A percentile compares a stretch with the other conserved stretches of the same genome.
Conservation (phyloP, 2,113 vertebrate genomes). For the Rhadina sibilatrix region DNA sequence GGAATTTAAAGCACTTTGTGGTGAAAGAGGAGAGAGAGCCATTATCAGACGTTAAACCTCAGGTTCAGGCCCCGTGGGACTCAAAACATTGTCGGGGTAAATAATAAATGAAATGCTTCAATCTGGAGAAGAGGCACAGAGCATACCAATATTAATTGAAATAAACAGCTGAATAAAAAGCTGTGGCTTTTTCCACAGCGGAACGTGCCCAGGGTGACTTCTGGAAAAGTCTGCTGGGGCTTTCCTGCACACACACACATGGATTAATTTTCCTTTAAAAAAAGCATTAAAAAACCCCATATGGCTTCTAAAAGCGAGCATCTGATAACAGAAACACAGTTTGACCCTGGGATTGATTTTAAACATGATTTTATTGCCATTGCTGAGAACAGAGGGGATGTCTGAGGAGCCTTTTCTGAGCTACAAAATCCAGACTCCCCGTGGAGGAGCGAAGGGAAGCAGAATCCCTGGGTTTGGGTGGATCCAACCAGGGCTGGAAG, state of each 20-base stretch:
- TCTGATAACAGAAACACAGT: background rate
- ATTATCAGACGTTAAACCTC: background rate
- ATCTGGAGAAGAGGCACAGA: background rate
- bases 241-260: fast-evolving
- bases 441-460: background rate
- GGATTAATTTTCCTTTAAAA: background rate
- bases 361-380: background rate
- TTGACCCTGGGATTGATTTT: background rate
- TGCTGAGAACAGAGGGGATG: background rate
- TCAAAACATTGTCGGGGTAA: background rate
- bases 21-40: background rate
- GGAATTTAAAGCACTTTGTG: background rate
- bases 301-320: background rate
- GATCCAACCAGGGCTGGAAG: background rate
- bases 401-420: background rate
- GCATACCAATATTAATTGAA: background rate
- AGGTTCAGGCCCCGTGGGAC: background rate
- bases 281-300: background rate
- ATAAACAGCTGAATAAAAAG: background rate
- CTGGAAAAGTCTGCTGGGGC: background rate
- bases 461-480: background rate
- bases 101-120: background rate
- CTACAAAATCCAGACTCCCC: too few relatives aligned
- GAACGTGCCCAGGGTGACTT: background rate
- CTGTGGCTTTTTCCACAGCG: background rate